Conservation (phyloP, 2,888 invertebrate genomes). For the Drosophila pseudotalamancana region DNA sequence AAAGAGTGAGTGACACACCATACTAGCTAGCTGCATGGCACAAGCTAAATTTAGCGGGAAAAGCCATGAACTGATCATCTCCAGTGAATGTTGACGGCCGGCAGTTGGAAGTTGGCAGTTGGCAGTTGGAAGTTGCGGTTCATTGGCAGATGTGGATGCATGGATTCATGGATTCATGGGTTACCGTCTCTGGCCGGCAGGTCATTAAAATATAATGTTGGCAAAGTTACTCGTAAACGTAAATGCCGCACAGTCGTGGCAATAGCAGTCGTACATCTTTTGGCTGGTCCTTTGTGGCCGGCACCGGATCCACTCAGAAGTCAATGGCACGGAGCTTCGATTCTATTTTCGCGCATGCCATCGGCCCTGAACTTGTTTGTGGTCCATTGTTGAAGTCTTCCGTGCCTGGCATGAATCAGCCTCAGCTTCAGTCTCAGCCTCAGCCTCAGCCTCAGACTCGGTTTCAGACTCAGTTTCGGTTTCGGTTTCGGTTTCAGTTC, state of each 20-base stretch:
- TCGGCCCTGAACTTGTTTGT: constrained; percentile 71
- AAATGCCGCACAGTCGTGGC: constrained; percentile 25
- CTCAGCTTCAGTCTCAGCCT: background rate
- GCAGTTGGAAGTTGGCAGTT: background rate
- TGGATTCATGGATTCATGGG: constrained; percentile 14
- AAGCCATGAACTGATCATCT: background rate
- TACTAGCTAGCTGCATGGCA: background rate
- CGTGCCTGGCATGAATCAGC: constrained; percentile 30
- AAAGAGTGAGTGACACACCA: background rate
- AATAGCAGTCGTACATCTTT: constrained; percentile 40
- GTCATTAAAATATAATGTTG: constrained; percentile 56
- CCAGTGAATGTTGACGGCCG: background rate
- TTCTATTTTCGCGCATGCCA: constrained; percentile 61
- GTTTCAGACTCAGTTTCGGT: background rate
- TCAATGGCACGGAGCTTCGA: constrained; percentile 52
- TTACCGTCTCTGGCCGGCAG: constrained; percentile 36
- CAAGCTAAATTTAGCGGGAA: constrained; percentile 3
- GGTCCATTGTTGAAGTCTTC: constrained; percentile 19
- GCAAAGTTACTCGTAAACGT: constrained; percentile 33
- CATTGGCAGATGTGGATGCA: constrained; percentile 44
- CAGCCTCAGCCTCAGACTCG: background rate
- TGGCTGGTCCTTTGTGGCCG: constrained; percentile 48
- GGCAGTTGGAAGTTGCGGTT: constrained; percentile 25
- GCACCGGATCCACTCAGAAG: constrained; percentile 19
- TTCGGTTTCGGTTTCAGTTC: background rate